These are phyloP conservation scores for Drosophila orosa DNA, from an alignment of 1,140 invertebrate species.

Conservation along the genomic window DNA sequence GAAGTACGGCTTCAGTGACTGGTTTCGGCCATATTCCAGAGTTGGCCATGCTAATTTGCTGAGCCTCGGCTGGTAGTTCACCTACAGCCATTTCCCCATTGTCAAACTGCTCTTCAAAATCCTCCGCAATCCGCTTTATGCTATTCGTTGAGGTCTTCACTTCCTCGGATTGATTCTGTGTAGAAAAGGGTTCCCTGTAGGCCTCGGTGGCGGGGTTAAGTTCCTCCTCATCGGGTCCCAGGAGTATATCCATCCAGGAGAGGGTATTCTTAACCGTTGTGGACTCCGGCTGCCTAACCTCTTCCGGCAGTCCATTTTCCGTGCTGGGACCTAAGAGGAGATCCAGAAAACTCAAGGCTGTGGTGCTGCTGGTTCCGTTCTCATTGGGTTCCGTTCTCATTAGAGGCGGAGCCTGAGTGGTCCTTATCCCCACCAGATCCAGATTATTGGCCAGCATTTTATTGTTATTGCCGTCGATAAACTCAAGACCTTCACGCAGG, in stretches of 20 bases:
- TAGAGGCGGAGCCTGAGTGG: conserved; percentile 22
- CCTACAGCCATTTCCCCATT: conserved; percentile 63
- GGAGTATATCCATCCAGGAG: conserved; percentile 72
- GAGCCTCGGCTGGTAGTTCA: conserved; percentile 68
- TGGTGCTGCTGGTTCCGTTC: conserved; percentile 31
- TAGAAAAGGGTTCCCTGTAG: conserved; percentile 19
- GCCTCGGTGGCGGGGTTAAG: conserved; percentile 23
- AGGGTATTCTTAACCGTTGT: conserved; percentile 62
- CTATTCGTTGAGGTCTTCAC: conserved; percentile 14
- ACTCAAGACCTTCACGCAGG: conserved; percentile 77
- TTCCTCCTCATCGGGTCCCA: conserved; percentile 76
- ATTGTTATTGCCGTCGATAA: conserved; percentile 81
- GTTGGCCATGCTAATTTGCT: conserved; percentile 50
- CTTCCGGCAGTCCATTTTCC: background rate
- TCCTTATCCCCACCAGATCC: conserved; percentile 45
- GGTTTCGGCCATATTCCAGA: conserved; percentile 33
- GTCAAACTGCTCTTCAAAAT: conserved; percentile 64
- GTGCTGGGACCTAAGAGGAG: conserved; percentile 69
- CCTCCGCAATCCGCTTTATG: conserved; percentile 71
- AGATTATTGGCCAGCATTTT: conserved; percentile 72
- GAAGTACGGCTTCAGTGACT: background rate
- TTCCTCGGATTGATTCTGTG: conserved; percentile 13
- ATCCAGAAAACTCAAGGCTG: conserved; percentile 66
- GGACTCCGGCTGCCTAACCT: conserved; percentile 14
- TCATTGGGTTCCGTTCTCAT: conserved; percentile 6